Base-by-base conservation (phyloP, 2,888 invertebrate species). In the Mesorhabditis belari region DNA sequence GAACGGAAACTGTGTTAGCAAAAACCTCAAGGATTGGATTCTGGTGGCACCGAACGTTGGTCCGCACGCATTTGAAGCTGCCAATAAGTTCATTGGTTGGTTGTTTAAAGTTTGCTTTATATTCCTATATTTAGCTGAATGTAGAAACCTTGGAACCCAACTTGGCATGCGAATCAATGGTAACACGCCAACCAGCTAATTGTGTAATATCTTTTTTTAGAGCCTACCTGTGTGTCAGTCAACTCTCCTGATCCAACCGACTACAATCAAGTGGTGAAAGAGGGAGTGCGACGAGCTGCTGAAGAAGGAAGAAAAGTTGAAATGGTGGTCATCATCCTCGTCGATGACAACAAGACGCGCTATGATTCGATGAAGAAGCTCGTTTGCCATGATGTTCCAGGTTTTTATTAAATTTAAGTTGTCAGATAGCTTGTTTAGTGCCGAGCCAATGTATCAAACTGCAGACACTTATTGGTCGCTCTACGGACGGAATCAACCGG, bases 361-460 rank as follows among this genome's bases (percentile, higher is more conserved):
- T 92, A 95, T 75, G 87, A 88, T 57, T 89, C 90, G 0, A 89
- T 95, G 9, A 95, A 95, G 81, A 92, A 91, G 80, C 73, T 77
- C 23, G 81, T 82, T 35, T 84, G 83, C 71, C 73, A 80, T 57
- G 82, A 82, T 23, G 24, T 49, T 19, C 58, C 65, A 2, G 58
- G 66, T 6, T 17, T 17, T 6, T 35, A 35, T 12, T 17, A 35
- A 35, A 35, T 17, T 17, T 17, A 35, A 35, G 17, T 35, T 35
- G 6, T 17, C 9, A 17, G 35, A 17, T 6, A 17, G n/a, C n/a
- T n/a, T n/a, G n/a, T n/a, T n/a, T n/a, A 83, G 84, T 85, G 5
- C 84, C 85, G 0, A 82, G 84, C 76, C 82, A 86, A 80, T 76
- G 83, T 69, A 72, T 83, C 12, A 77, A 81, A 63, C 81, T 63